These are phyloP conservation scores for Gymnopithys bicolor DNA, from an alignment of 2,797 vertebrate genomes.

Conservation along the genomic window DNA sequence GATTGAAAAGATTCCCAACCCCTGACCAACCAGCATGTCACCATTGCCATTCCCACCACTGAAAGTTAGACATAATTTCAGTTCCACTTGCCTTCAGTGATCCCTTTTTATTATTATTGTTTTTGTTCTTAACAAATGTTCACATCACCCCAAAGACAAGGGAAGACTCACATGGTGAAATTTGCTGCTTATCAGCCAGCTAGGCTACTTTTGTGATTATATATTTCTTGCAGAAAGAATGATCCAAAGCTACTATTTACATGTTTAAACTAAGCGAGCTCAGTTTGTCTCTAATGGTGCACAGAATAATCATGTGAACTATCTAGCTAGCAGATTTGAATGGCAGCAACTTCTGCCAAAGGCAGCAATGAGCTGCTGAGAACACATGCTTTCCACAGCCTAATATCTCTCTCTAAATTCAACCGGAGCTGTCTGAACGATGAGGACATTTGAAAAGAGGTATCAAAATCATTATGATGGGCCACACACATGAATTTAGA, in stretches of 20 bases:
- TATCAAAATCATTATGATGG: background rate
- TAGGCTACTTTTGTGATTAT: background rate
- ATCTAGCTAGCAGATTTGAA: background rate
- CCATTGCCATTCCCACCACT: background rate
- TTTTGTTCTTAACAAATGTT: background rate
- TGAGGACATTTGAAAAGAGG: background rate
- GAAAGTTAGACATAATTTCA: background rate
- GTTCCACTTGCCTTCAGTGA: background rate
- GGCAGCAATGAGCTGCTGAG: slow-evolving; percentile 7
- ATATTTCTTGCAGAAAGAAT: background rate
- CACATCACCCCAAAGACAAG: background rate
- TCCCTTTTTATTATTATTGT: background rate
- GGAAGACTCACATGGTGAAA: background rate
- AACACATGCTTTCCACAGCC: slow-evolving; percentile 14
- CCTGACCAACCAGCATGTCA: background rate
- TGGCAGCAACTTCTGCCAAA: slow-evolving; percentile 30
- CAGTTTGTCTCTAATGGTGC: background rate
- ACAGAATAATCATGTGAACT: background rate
- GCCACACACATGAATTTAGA: background rate
- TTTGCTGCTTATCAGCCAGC: background rate
- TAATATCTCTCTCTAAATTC: background rate
- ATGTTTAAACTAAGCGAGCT: background rate
- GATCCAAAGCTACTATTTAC: background rate
- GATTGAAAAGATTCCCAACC: background rate
- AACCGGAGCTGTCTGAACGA: background rate